Conservation (phyloP, 1,140 invertebrate genomes). For the Stenopsyche tienmushanensis region DNA sequence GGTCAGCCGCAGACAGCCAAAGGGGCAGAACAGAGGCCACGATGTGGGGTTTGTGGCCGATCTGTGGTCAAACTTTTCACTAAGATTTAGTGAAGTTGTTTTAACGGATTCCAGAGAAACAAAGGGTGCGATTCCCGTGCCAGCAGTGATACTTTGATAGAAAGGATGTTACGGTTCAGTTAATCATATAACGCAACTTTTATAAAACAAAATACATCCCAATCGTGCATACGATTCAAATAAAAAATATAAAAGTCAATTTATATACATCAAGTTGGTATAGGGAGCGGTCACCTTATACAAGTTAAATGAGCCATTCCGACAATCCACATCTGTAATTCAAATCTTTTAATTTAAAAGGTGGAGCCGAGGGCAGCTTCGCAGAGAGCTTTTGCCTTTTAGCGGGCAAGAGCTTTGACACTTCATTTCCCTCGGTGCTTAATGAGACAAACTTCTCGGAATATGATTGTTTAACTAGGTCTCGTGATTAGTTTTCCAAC, state of each 20-base stretch:
- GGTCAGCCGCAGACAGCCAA: conserved; percentile 22
- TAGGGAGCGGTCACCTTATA: too few relatives aligned
- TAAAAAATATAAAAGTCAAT: too few relatives aligned
- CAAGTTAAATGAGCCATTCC: too few relatives aligned
- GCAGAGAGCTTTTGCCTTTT: conserved; percentile 18
- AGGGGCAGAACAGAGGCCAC: background rate
- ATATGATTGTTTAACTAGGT: conserved; percentile 28
- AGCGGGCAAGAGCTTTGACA: conserved; percentile 24
- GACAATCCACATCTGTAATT: conserved; percentile 36
- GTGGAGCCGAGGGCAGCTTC: background rate
- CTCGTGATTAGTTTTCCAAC: conserved; percentile 12
- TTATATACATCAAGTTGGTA: too few relatives aligned
- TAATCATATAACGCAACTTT: too few relatives aligned
- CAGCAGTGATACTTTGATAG: background rate
- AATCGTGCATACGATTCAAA: too few relatives aligned
- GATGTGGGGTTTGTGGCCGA: conserved; percentile 20
- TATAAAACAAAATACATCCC: too few relatives aligned
- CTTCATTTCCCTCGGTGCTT: conserved; percentile 34
- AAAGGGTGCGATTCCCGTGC: background rate
- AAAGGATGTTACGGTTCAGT: too few relatives aligned
- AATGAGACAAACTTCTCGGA: conserved; percentile 35
- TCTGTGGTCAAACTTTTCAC: conserved; percentile 31
- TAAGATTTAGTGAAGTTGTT: conserved; percentile 35
- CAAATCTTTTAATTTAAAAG: conserved; percentile 35
- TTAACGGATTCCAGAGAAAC: conserved; percentile 15